Conservation (phyloP, 2,797 vertebrate genomes). For the Paratrypauchen microcephalus region DNA sequence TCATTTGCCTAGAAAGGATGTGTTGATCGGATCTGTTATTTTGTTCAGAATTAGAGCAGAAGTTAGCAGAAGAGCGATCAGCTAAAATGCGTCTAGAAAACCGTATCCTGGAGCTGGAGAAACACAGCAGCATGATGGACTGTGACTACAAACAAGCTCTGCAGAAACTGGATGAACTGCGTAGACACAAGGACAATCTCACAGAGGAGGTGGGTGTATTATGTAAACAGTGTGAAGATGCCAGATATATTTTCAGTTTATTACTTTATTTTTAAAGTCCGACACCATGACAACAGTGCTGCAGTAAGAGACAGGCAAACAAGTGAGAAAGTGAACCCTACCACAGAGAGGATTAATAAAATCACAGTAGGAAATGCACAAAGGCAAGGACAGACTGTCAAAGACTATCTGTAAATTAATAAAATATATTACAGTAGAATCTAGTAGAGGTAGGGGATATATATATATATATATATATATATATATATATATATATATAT, state of each 20-base stretch:
- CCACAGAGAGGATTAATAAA: too few species aligned
- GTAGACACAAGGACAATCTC: conserved; percentile 88
- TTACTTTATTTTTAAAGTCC: background rate
- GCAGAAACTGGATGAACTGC: conserved; percentile 92
- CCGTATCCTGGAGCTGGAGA: conserved; percentile 91
- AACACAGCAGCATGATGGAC: conserved; percentile 93
- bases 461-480: too few species aligned
- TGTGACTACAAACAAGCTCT: conserved; percentile 96
- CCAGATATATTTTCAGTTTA: background rate
- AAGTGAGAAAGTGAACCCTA: too few species aligned
- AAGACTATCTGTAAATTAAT: background rate
- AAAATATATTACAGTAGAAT: background rate
- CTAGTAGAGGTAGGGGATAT: too few species aligned
- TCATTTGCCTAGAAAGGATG: background rate
- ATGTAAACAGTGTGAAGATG: background rate
- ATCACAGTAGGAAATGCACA: too few species aligned
- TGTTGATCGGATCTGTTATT: background rate
- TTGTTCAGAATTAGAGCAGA: conserved; percentile 91
- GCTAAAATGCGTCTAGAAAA: conserved; percentile 94
- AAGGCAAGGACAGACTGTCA: background rate
- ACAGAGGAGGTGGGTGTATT: conserved; percentile 85
- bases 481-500: too few species aligned
- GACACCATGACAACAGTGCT: background rate
- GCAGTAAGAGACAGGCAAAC: background rate
- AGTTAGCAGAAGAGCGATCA: conserved; percentile 88